Evolutionary conservation across 2,113 vertebrate genomes (phyloP), one percentile per base, ranked within the genome.

Genomic region (Macquaria australasica): DNA sequence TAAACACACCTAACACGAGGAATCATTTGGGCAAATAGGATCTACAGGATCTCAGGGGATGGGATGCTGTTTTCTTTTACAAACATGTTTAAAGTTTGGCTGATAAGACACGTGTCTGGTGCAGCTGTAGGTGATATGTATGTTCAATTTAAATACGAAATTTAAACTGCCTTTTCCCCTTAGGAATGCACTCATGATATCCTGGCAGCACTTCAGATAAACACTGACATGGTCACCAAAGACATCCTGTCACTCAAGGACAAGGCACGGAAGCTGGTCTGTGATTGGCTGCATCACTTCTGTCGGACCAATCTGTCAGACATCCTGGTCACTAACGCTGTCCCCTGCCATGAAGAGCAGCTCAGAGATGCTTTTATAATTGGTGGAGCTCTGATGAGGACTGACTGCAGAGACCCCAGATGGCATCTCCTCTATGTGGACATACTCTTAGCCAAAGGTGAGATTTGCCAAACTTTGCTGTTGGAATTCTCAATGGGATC

Each of bases 141-240:
- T 31, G 1, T 48, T 45, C 18, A 62, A 0, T 63, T 51, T 41
- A 45, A 66, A 51, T 64, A 1, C 45, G 28, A 43, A 4, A 37
- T 48, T 75, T 4, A 45, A 63, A 63, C 20, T 59, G 8, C 28
- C 3, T 76, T 69, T 79, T 67, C 6, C 23, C 12, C 14, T 10
- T 21, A 99, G 98, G 97, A 98, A 87, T 97, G 97, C 23, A 95
- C 96, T n/a, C 90, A 94, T 5, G 97, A 98, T 79, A 84, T 98
- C 53, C 12, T 94, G 78, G 92, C 91, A 0, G 98, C 97, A 0
- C 94, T 99, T 88, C 94, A 93, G 88, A 92, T 96, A 31, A 94
- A 97, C 84, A 72, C 95, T 1, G 90, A 85, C 31, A 79, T 86
- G 0, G 96, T 95, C 41, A 92, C 95, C 83, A 91, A 92, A 63